Percentiles rank a stretch among this genome's conserved stretches.
Evolutionary conservation across 2,888 invertebrate species (phyloP).

Genomic region (Brachycybe producta): DNA sequence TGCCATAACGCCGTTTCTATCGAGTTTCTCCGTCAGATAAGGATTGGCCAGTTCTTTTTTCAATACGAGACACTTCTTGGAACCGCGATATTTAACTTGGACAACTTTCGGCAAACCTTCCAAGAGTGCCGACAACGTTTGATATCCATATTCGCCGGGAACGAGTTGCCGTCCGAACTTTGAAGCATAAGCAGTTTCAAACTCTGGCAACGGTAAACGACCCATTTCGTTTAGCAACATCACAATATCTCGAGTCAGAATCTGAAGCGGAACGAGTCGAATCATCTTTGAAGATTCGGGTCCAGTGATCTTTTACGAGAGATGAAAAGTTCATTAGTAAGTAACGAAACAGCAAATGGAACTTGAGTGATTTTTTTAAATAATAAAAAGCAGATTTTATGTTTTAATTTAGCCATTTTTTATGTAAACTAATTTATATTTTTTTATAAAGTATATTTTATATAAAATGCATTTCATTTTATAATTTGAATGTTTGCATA

Average conservation of each 20-base stretch:
- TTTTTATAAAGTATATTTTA: no score
- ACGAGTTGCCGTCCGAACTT: constrained; percentile 38
- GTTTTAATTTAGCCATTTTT: no score
- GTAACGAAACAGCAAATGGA: background rate
- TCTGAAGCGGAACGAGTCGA: constrained; percentile 37
- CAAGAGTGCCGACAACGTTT: constrained; percentile 40
- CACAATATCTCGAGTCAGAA: constrained; percentile 43
- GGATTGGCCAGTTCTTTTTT: background rate
- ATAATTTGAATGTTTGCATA: no score
- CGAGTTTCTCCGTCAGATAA: background rate
- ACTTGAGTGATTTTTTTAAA: background rate
- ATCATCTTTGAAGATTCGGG: constrained; percentile 27
- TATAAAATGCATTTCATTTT: no score
- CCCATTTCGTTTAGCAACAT: constrained; percentile 39
- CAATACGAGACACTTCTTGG: constrained; percentile 26
- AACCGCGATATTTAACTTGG: constrained; percentile 35
- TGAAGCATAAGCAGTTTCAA: constrained; percentile 26
- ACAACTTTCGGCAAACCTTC: constrained; percentile 44
- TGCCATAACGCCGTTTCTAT: background rate
- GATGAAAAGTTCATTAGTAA: constrained; percentile 3
- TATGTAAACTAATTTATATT: no score
- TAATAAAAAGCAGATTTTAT: no score
- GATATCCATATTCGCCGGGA: constrained; percentile 42
- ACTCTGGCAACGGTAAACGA: constrained; percentile 32
- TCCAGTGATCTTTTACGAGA: constrained; percentile 7